Base-by-base conservation (phyloP, 1,140 invertebrate genomes). In the Thaumetopoea pityocampa region DNA sequence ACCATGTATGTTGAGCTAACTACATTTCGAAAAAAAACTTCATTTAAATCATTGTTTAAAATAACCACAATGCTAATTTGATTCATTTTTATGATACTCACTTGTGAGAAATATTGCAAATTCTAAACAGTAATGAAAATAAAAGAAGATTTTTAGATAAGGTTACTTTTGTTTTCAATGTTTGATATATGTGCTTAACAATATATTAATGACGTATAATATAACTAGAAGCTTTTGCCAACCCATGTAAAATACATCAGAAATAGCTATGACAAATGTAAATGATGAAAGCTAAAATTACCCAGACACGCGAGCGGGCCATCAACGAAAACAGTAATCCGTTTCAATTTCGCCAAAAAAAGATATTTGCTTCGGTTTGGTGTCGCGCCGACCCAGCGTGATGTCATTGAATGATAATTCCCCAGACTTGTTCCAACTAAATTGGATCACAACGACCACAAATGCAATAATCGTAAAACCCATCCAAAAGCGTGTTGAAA, bases 271-370 rank as follows among this genome's bases (percentile, higher is more conserved):
- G 36, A 40, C 18, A 41, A 27, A 35, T 37, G 24, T 41, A 45
- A 42, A 48, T 48, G 20, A 48, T 60, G 52, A 52, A 46, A 29
- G 38, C 37, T 35, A 38, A 51, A 66, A 57, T 62, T 52, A 50
- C 38, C 45, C 30, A 28, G 43, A 36, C 69, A 76, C 68, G 73
- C 73, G 60, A 78, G 66, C 52, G 28, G 44, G 50, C 48, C 69
- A 71, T 76, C 60, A 67, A 30, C 30, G 32, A 28, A 34, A 51
- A 53, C 47, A 48, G 51, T 73, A 67, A 69, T 67, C 58, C 59
- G 57, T 72, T 68, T 74, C 63, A 72, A 74, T 74, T 70, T 67
- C 18, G 38, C 42, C 43, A 52, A 64, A n/a, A n/a, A 67, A 44
- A 59, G 54, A 56, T 57, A 49, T 44, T 57, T 51, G 55, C 47